phyloP scores from a whole-genome alignment of 2,113 vertebrate species.

The Thinocorus orbignyianus region DNA sequence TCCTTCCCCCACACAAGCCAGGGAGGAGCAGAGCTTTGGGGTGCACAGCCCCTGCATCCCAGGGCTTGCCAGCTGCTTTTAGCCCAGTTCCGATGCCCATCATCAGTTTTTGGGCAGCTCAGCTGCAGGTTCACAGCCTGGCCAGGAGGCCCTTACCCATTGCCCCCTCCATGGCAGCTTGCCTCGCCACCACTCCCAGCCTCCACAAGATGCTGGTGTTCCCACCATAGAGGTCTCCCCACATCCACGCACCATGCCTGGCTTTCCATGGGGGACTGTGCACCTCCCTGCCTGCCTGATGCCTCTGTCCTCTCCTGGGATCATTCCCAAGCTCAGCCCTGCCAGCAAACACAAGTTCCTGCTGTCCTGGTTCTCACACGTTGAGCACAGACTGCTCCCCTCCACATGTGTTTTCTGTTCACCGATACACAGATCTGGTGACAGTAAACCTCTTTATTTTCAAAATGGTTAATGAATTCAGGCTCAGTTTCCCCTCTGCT shows the following conservation, averaged over 20 bases:
- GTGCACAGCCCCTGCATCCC: not conserved
- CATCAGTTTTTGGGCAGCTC: not conserved
- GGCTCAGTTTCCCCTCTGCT: not conserved
- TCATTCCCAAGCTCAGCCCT: not conserved
- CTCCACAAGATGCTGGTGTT: not conserved
- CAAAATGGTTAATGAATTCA: not conserved
- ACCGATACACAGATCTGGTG: not conserved
- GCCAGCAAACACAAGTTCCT: not conserved
- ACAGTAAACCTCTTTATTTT: not conserved
- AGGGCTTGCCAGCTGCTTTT: not conserved
- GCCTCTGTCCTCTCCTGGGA: not conserved
- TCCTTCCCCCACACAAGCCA: accelerated
- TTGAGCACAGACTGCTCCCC: not conserved
- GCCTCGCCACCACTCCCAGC: not conserved
- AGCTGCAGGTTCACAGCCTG: accelerated
- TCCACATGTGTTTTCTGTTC: not conserved
- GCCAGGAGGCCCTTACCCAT: not conserved
- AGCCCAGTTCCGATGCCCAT: not conserved
- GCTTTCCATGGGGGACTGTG: not conserved
- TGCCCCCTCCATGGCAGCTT: not conserved
- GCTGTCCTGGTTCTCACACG: not conserved
- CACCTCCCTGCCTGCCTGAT: not conserved
- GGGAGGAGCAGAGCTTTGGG: not conserved
- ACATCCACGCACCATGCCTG: accelerated
- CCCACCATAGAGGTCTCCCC: not conserved